Evolutionary conservation across 2,113 vertebrate genomes (phyloP).

Genomic region (Megaceryle maxima): DNA sequence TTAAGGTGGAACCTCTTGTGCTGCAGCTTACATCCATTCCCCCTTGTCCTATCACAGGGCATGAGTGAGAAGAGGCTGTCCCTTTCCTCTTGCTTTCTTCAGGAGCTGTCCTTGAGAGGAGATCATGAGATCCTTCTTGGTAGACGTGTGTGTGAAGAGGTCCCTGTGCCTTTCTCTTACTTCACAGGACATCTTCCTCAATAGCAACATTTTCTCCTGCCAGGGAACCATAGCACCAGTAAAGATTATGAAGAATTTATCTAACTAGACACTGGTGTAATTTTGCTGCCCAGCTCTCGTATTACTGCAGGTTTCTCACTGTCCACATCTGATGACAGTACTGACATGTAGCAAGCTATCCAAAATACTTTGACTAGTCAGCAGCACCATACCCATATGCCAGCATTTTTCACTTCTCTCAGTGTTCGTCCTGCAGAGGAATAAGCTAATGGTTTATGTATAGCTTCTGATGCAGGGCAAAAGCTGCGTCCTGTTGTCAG

Average conservation of each 20-base stretch:
- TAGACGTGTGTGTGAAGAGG: not conserved
- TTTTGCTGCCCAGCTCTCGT: not conserved
- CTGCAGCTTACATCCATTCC: too few species aligned
- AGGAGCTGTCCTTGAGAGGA: not conserved
- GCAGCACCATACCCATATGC: not conserved
- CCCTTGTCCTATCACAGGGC: too few species aligned
- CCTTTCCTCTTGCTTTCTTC: not conserved
- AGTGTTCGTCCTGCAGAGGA: not conserved
- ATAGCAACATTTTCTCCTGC: not conserved
- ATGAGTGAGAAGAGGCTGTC: too few species aligned
- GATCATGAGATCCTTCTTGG: not conserved
- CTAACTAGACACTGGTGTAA: not conserved
- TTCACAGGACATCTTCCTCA: not conserved
- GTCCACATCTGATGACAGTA: not conserved
- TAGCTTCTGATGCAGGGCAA: not conserved
- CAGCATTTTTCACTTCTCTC: not conserved
- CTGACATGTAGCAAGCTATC: not conserved
- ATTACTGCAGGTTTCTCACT: not conserved
- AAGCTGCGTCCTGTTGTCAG: not conserved
- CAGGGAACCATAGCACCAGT: not conserved
- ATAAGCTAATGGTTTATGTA: not conserved
- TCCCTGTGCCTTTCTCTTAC: not conserved
- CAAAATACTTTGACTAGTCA: not conserved
- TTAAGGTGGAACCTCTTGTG: too few species aligned
- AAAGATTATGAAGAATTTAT: not conserved